A percentile compares a stretch with the other conserved stretches of the same genome.
Conservation (phyloP, 2,113 vertebrate genomes). For the Stigmatopora argus region DNA sequence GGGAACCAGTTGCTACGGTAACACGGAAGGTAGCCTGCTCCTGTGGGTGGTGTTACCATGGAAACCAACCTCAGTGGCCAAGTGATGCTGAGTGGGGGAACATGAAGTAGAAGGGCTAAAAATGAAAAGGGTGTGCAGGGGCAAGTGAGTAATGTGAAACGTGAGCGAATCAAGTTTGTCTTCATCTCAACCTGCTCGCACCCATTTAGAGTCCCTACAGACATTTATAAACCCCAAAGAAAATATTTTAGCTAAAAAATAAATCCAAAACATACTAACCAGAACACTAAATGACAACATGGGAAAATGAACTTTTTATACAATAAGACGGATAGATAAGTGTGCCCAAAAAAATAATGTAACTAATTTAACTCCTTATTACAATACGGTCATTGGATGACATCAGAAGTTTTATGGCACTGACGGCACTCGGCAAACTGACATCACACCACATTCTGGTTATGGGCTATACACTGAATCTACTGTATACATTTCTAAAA, state of each 20-base stretch:
- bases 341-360: neutral
- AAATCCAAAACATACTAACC: neutral
- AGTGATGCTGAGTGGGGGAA: slow-evolving; percentile 68
- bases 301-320: neutral
- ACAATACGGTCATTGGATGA: neutral
- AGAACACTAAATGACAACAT: neutral
- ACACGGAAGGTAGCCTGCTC: slow-evolving; percentile 75
- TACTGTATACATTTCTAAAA: slow-evolving; percentile 19
- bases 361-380: neutral
- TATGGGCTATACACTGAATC: neutral
- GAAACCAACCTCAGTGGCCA: slow-evolving; percentile 71
- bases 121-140: slow-evolving; percentile 38
- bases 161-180: slow-evolving; percentile 2
- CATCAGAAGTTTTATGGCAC: neutral
- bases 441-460: too few relatives aligned
- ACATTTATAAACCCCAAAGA: neutral
- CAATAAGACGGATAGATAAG: neutral
- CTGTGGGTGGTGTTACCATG: slow-evolving; percentile 74
- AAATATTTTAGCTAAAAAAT: neutral
- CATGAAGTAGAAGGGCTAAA: slow-evolving; percentile 28
- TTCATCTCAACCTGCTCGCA: neutral
- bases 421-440: neutral
- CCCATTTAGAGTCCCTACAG: neutral
- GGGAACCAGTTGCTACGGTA: slow-evolving; percentile 77
- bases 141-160: slow-evolving; percentile 21